Base-by-base conservation (phyloP, 1,140 invertebrate species). In the Pachypeltis micranthus region DNA sequence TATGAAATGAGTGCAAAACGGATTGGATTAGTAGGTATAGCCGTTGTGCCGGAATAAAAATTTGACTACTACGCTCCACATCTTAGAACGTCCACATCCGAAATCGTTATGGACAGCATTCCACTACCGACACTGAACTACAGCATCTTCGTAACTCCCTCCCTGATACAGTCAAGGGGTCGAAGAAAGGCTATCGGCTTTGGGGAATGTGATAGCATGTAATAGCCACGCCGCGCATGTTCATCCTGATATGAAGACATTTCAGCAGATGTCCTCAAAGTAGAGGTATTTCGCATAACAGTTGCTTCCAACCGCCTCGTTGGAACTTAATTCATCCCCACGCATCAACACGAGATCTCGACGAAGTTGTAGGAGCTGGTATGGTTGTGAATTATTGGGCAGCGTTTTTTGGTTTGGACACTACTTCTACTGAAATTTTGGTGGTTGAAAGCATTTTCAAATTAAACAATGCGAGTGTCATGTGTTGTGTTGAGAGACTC, bases 141-240 rank as follows among this genome's bases (percentile, higher is more conserved):
- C 96, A 99, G 74, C 96, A 99, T 72, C 82, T 99, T 63, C 78
- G 95, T 67, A 99, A 99, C 78, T 91, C 92, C 56, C 75, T 99
- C 25, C 97, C 97, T 27, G 96, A 99, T 70, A 77, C 77, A 19
- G 93, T 99, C 0, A 96, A 69, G 81, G 97, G 65, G 87, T 99
- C 0, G 96, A 99, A 76, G 97, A 99, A 74, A 82, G 93, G 66
- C 77, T 99, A 0, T 98, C 95, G 31, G 97, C 97, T 12, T 78
- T 99, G 57, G 97, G 97, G 23, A 99, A 99, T 80, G 95, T 99
- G 0, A 88, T 99, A 69, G 85, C 92, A 2, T 98, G 94, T 73
- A 99, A 99, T 78, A 97, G 99, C 77, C 98, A 99, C 77, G 93
- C 98, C 14, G 96, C 96, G 0, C 75, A 99, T 25, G 92, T 96